phyloP scores from a whole-genome alignment of 1,140 invertebrate genomes.

The Penaeus vannamei region DNA sequence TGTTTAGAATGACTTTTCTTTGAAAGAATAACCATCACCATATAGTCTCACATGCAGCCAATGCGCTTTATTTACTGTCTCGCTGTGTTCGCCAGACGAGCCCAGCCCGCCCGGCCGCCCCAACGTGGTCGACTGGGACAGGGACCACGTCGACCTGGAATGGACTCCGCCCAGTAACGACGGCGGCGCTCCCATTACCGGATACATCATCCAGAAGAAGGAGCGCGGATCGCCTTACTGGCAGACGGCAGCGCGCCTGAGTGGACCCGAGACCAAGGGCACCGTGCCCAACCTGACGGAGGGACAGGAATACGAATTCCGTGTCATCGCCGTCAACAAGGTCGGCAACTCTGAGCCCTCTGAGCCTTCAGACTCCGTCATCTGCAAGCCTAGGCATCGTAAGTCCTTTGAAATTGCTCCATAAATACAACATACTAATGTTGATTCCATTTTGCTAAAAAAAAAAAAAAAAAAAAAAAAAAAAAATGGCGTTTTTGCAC shows the following conservation, averaged over 20 bases:
- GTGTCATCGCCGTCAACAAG: slow-evolving; percentile 94
- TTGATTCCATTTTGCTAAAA: not conserved
- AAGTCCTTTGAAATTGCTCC: slow-evolving; percentile 70
- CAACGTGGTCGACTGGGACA: slow-evolving; percentile 91
- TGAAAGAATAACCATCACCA: not conserved
- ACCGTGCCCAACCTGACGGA: slow-evolving; percentile 91
- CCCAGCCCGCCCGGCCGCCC: slow-evolving; percentile 93
- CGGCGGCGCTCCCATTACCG: slow-evolving; percentile 91
- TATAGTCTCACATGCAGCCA: slow-evolving; percentile 17
- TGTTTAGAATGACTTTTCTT: too few relatives aligned
- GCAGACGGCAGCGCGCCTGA: slow-evolving; percentile 90
- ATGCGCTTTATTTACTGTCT: not conserved
- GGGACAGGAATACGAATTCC: slow-evolving; percentile 97
- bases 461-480: not conserved
- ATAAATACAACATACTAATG: not conserved
- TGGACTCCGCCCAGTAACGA: slow-evolving; percentile 88
- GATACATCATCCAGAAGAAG: slow-evolving; percentile 96
- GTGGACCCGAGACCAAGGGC: slow-evolving; percentile 81
- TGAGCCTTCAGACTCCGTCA: slow-evolving; percentile 91
- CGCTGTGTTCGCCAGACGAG: slow-evolving; percentile 79
- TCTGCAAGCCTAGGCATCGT: slow-evolving; percentile 87
- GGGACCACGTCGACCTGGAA: slow-evolving; percentile 91
- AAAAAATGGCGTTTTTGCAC: not conserved
- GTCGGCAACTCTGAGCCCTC: slow-evolving; percentile 93
- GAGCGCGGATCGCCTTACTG: slow-evolving; percentile 92